Percentiles rank a stretch among this genome's conserved stretches.
Conservation (phyloP, 2,888 invertebrate species). For the Oscheius sp. region DNA sequence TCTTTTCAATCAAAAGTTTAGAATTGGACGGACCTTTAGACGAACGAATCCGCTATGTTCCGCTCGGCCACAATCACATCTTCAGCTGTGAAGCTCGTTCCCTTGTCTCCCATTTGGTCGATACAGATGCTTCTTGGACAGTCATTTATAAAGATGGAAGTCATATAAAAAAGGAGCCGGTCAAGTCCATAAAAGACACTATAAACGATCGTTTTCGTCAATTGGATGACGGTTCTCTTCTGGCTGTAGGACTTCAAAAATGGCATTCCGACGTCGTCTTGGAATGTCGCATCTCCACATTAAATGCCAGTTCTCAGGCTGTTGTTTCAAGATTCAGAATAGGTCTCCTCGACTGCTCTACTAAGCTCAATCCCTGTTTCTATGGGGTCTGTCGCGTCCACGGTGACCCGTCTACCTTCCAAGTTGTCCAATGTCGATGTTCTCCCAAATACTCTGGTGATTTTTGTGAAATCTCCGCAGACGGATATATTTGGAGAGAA, state of each 20-base stretch:
- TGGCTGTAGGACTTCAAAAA: constrained; percentile 1
- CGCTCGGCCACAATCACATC: neutral
- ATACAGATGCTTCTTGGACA: neutral
- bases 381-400: constrained; percentile 1
- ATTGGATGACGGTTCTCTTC: neutral
- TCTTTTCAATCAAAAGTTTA: neutral
- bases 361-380: constrained; percentile 5
- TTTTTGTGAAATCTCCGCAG: too few species aligned
- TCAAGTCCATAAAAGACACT: neutral
- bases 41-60: constrained; percentile 1
- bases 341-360: neutral
- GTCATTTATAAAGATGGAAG: too few species aligned
- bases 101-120: neutral
- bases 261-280: constrained; percentile 15
- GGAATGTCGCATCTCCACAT: constrained; percentile 4
- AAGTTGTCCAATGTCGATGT: constrained; percentile 6
- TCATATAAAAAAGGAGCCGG: neutral
- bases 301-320: neutral
- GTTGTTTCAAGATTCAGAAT: constrained; percentile 9
- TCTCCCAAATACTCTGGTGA: constrained; percentile 7
- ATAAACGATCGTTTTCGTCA: constrained; percentile 16
- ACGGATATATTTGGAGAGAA: too few species aligned
- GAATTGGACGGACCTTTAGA: neutral
- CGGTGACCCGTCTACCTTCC: neutral
- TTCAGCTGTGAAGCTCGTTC: neutral